Conservation (phyloP, 2,888 invertebrate genomes). For the Andrena dorsata region DNA sequence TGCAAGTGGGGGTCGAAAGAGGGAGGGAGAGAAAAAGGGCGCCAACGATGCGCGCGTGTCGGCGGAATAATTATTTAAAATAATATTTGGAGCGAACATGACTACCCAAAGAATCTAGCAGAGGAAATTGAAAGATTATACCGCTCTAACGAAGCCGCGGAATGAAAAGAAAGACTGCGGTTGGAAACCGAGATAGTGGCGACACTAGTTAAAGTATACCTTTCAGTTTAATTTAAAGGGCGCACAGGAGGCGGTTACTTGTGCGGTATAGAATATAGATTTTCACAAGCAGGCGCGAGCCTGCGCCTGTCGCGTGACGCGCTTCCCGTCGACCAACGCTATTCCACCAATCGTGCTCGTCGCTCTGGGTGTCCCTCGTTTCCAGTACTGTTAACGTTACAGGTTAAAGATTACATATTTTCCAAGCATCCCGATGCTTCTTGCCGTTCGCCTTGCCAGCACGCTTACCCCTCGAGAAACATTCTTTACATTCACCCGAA, state of each 20-base stretch:
- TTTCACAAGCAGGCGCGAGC: conserved; percentile 75
- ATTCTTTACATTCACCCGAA: background rate
- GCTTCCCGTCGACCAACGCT: conserved; percentile 37
- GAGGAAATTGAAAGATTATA: too few species aligned
- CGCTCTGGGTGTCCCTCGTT: conserved; percentile 33
- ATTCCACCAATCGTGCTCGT: conserved; percentile 50
- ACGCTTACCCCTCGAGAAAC: background rate
- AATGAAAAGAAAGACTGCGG: too few species aligned
- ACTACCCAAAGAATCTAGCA: too few species aligned
- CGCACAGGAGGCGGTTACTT: conserved; percentile 17
- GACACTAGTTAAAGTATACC: too few species aligned
- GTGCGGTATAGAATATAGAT: conserved; percentile 80
- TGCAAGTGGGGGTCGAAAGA: too few species aligned
- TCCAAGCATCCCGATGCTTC: background rate
- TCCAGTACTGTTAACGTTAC: conserved; percentile 38
- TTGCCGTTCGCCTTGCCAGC: background rate
- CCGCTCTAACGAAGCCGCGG: too few species aligned
- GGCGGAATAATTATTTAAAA: too few species aligned
- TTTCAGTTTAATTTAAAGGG: conserved; percentile 3
- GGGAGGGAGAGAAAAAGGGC: too few species aligned
- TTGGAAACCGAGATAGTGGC: too few species aligned
- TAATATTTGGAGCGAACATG: too few species aligned
- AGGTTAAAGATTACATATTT: conserved; percentile 24
- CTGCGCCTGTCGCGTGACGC: conserved; percentile 75
- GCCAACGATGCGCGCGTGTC: too few species aligned